phyloP scores from a whole-genome alignment of 2,797 vertebrate species.

The Poecilia velifera region DNA sequence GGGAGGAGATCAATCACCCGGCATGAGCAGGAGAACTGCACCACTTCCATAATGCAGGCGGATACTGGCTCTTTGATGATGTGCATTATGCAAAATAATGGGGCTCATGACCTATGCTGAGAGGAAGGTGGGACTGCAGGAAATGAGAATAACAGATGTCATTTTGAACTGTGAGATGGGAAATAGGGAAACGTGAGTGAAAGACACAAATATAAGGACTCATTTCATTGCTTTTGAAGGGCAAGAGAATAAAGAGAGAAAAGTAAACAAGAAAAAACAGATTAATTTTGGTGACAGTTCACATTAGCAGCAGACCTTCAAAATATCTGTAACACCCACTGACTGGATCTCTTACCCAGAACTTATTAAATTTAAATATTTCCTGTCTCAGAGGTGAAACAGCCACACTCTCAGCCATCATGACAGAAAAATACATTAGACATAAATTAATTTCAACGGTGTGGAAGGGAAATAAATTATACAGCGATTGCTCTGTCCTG shows the following conservation, averaged over 20 bases:
- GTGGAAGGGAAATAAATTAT: slow-evolving; percentile 30
- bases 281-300: slow-evolving; percentile 10
- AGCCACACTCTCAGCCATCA: slow-evolving; percentile 24
- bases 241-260: neutral
- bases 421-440: slow-evolving; percentile 22
- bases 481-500: slow-evolving; percentile 17
- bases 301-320: neutral
- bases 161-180: slow-evolving; percentile 18
- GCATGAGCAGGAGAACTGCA: slow-evolving; percentile 31
- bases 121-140: slow-evolving; percentile 19
- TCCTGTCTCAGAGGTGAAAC: slow-evolving; percentile 15
- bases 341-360: slow-evolving; percentile 7
- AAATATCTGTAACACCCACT: slow-evolving; percentile 18
- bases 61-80: slow-evolving; percentile 55
- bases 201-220: neutral
- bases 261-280: neutral
- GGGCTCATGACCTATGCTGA: slow-evolving; percentile 49
- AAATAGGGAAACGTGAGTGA: slow-evolving; percentile 6
- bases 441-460: slow-evolving; percentile 30
- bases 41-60: slow-evolving; percentile 23
- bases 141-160: slow-evolving; percentile 21
- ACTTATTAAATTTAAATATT: slow-evolving; percentile 35
- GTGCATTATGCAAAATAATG: slow-evolving; percentile 59
- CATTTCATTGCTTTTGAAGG: neutral
- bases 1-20: slow-evolving; percentile 54